These are phyloP conservation scores for Ruditapes philippinarum DNA, from an alignment of 1,140 invertebrate species.

Conservation along the genomic window DNA sequence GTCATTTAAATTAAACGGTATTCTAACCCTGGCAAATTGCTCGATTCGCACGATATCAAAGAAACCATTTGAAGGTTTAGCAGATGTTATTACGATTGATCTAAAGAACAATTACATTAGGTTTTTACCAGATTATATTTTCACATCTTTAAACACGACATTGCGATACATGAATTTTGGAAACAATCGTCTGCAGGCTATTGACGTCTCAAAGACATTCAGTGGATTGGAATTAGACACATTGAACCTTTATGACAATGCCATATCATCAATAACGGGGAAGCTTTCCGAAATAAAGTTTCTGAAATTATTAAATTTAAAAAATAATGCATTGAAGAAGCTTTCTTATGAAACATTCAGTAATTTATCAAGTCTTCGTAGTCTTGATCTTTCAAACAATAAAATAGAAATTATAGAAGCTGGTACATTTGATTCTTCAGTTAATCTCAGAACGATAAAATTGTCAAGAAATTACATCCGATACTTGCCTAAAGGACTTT, in stretches of 20 bases:
- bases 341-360: conserved; percentile 2
- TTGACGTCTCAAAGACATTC: conserved; percentile 5
- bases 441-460: not conserved
- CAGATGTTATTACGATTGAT: conserved; percentile 6
- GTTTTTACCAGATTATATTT: not conserved
- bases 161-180: conserved; percentile 19
- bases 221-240: not conserved
- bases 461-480: not conserved
- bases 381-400: not conserved
- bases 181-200: not conserved
- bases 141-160: not conserved
- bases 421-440: not conserved
- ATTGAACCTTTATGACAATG: not conserved
- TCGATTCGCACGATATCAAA: not conserved
- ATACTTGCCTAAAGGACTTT: not conserved
- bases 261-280: not conserved
- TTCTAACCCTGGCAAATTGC: not conserved
- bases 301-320: not conserved
- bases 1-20: conserved; percentile 18
- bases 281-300: not conserved
- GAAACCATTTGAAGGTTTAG: not conserved
- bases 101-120: conserved; percentile 1
- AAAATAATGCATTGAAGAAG: not conserved
- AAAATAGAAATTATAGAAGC: not conserved
- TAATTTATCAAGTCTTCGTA: not conserved